Conservation (phyloP, 2,888 invertebrate genomes). For the Agriotes lineatus region DNA sequence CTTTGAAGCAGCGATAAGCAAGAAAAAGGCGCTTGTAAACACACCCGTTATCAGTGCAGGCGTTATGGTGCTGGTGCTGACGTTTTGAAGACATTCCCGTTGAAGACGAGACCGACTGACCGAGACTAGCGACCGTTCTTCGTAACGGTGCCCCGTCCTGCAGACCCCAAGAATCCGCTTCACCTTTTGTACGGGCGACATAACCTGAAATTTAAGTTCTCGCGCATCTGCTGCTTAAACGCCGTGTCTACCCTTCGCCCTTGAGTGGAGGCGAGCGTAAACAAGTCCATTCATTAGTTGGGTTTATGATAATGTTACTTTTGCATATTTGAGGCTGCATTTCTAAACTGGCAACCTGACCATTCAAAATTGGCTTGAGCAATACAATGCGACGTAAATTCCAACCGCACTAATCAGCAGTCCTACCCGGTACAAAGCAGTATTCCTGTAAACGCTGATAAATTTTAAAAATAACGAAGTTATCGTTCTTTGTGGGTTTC, state of each 20-base stretch:
- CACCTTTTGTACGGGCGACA: slow-evolving; percentile 36
- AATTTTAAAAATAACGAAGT: slow-evolving; percentile 23
- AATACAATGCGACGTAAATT: slow-evolving; percentile 9
- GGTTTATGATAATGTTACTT: no score
- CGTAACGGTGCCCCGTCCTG: slow-evolving; percentile 40
- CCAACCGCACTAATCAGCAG: slow-evolving; percentile 4
- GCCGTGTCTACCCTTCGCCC: background rate
- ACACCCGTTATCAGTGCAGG: background rate
- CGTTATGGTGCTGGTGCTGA: slow-evolving; percentile 13
- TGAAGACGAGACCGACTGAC: slow-evolving; percentile 39
- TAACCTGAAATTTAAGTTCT: slow-evolving; percentile 19
- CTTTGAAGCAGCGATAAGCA: slow-evolving; percentile 19
- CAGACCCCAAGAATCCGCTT: slow-evolving; percentile 33
- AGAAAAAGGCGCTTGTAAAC: background rate
- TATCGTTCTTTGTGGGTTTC: slow-evolving; percentile 34
- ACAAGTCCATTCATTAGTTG: no score
- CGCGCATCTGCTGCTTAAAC: slow-evolving; percentile 11
- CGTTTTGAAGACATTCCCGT: slow-evolving; percentile 19
- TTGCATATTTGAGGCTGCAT: no score
- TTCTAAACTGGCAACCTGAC: no score
- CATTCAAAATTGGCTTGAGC: no score
- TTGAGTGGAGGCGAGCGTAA: no score
- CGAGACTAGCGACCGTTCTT: slow-evolving; percentile 31
- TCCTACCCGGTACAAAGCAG: slow-evolving; percentile 9
- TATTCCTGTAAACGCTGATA: slow-evolving; percentile 24